Conservation (phyloP, 2,888 invertebrate species). For the Lacanobia oleracea region DNA sequence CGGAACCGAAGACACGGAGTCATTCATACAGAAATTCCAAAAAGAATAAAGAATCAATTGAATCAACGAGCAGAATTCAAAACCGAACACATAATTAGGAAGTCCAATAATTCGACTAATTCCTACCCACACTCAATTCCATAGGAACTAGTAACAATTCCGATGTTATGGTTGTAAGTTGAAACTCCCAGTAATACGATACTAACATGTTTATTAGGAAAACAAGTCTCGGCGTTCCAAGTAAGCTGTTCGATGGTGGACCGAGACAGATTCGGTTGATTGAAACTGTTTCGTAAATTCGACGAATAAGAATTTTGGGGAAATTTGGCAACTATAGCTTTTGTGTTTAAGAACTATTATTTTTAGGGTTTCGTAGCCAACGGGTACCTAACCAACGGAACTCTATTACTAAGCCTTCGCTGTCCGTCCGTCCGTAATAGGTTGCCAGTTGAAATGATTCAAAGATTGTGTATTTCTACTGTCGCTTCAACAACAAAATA, state of each 20-base stretch:
- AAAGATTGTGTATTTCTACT: too few species aligned
- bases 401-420: too few species aligned
- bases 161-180: conserved; percentile 75
- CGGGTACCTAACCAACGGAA: too few species aligned
- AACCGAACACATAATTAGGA: conserved; percentile 47
- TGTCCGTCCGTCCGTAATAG: too few species aligned
- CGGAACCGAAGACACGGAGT: too few species aligned
- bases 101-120: conserved; percentile 16
- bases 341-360: background rate
- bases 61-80: conserved; percentile 24
- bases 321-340: background rate
- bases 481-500: too few species aligned
- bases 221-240: conserved; percentile 70
- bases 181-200: conserved; percentile 72
- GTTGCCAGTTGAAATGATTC: too few species aligned
- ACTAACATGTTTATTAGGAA: conserved; percentile 74
- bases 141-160: conserved; percentile 63
- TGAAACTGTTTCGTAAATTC: conserved; percentile 30
- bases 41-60: background rate
- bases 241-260: conserved; percentile 58
- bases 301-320: conserved; percentile 12
- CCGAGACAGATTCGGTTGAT: conserved; percentile 34
- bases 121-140: conserved; percentile 40
- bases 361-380: too few species aligned
- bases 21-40: background rate